These are phyloP conservation scores for Copsychus sechellarum DNA, from an alignment of 2,113 vertebrate species.

Conservation along the genomic window DNA sequence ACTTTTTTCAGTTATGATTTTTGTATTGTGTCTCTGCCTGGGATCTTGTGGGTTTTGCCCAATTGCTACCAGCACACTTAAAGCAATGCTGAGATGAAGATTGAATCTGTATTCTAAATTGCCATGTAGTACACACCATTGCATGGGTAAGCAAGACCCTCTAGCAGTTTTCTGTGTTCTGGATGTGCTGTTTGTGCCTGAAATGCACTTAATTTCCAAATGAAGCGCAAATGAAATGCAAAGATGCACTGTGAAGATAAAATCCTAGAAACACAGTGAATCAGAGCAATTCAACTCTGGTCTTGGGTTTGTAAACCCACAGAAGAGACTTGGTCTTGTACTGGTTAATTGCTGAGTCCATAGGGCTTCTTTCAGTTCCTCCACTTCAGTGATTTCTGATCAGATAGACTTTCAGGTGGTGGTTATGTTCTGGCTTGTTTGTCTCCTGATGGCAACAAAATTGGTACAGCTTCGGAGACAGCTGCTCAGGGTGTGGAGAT, in stretches of 20 bases:
- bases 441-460: background rate
- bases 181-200: background rate
- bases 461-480: background rate
- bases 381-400: background rate
- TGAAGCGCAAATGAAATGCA: background rate
- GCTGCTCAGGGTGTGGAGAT: background rate
- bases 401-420: background rate
- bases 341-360: background rate
- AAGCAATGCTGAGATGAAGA: background rate
- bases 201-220: background rate
- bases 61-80: background rate
- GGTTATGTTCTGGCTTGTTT: background rate
- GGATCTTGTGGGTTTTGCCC: background rate
- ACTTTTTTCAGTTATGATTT: background rate
- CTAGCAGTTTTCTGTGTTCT: background rate
- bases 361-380: background rate
- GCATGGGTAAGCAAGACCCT: background rate
- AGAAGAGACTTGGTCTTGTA: background rate
- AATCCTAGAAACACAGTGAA: background rate
- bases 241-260: background rate
- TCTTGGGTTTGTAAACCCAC: background rate
- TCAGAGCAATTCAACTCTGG: background rate
- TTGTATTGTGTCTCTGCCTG: background rate
- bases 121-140: accelerated
- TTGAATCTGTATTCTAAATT: background rate